These are phyloP conservation scores for Montipora efflorescens DNA, from an alignment of 64 coral and sea anemone genomes.

Conservation along the genomic window DNA sequence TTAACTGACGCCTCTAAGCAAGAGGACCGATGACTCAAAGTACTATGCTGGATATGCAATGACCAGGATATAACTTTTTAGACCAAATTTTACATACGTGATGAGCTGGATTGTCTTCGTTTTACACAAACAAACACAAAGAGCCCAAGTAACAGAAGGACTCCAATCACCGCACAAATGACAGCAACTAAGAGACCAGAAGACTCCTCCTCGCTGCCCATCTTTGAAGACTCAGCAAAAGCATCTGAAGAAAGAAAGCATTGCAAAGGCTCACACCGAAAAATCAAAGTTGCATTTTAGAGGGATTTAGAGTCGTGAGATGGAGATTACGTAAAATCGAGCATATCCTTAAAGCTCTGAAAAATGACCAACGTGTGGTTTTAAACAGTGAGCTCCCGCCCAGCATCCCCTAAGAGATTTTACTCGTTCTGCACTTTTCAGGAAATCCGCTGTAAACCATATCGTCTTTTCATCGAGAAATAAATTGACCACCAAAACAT, in stretches of 20 bases:
- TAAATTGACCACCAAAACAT: too few species aligned
- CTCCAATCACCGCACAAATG: conserved; percentile 25
- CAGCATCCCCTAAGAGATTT: too few species aligned
- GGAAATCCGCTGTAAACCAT: too few species aligned
- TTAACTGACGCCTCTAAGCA: background rate
- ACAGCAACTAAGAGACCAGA: conserved; percentile 40
- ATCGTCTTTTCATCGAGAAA: too few species aligned
- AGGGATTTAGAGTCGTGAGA: too few species aligned
- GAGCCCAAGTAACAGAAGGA: conserved; percentile 49
- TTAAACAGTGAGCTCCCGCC: too few species aligned
- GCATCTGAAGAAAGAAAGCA: background rate
- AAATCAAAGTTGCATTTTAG: background rate
- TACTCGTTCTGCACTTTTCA: too few species aligned
- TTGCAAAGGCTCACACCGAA: background rate
- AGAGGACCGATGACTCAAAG: background rate
- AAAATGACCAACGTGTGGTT: too few species aligned
- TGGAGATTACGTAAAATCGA: too few species aligned
- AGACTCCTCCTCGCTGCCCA: background rate
- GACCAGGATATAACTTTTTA: background rate
- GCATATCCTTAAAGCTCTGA: too few species aligned
- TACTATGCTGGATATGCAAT: background rate
- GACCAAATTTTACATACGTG: conserved; percentile 16
- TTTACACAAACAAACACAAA: conserved; percentile 44
- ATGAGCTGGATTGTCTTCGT: conserved; percentile 22
- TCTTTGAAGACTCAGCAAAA: conserved; percentile 10